Evolutionary conservation across 2,113 vertebrate genomes (phyloP), one percentile per base, ranked within the genome.

Genomic region (Physeter macrocephalus): DNA sequence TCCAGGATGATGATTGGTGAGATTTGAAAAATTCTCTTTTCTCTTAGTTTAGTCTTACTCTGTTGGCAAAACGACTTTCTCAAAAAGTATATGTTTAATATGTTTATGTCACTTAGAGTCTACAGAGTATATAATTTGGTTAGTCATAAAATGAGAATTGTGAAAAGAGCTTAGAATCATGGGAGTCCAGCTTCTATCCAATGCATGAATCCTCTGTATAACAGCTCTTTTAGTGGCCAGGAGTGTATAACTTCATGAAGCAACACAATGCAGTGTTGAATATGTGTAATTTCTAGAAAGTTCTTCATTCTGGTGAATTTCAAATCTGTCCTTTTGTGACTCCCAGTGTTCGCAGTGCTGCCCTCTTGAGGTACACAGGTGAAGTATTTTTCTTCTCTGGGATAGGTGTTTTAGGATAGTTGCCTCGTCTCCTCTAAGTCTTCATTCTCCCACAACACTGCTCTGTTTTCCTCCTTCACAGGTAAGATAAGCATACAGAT

Each of bases 11-110:
- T 66, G 67, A 96, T 20, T 62, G 96, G 95, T 97, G 46, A 97
- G 96, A 92, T 81, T 46, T 81, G 57, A 85, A 96, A 88, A 88
- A 66, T 94, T 94, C 10, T 93, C 0, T 90, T 89, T 96, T 88
- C 23, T 91, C 17, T 95, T 88, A 43, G 61, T 88, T 85, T 92
- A 87, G 57, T 78, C 7, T 67, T 93, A 87, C 9, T 72, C 13
- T 90, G 57, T 94, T 91, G 52, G 57, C 69, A 20, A 91, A 91
- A 80, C 3, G 59, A 31, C 17, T 96, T 88, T 90, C 72, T 95
- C 21, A 27, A 54, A 81, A 91, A 66, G 36, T 34, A 3, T 25
- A n/a, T 34, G 31, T 82, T 96, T 72, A 72, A 3, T 25, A n/a
- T 34, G 31, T 82, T 96, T 72, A 72, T 84, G 95, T 96, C 20